Evolutionary conservation across 2,888 invertebrate species (phyloP), one percentile per base, ranked within the genome.

Genomic region (Thelaira solivaga): DNA sequence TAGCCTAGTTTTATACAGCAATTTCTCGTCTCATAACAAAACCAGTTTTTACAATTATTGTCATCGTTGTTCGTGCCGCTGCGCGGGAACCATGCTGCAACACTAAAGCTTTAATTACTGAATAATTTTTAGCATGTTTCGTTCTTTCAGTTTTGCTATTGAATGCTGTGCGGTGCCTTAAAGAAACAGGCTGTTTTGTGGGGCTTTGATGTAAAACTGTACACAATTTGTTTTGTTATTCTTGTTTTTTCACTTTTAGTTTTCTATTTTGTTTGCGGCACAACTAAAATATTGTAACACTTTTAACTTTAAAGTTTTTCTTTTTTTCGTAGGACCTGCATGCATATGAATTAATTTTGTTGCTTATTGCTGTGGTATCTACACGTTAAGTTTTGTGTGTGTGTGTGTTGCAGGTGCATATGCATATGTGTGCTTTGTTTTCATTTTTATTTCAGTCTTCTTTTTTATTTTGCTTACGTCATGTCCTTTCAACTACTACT

Each of bases 1-100:
- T 68, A 74, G 74, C 74, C 74, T 74, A 74, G 61, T 68, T 74
- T 74, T 74, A 67, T 67, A 53, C 67, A 49, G 53, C 67, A 74
- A 61, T 61, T 74, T 71, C 36, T 55, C 55, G 45, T 26, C 13
- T n/a, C n/a, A n/a, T n/a, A n/a, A n/a, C n/a, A n/a, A n/a, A n/a
- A n/a, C n/a, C n/a, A n/a, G 29, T 55, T 20, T 41, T 73, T 61
- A 45, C n/a, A n/a, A 41, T 62, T 55, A 61, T 61, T 47, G 62
- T 64, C 55, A 72, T 47, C 45, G 62, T 41, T 55, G 62, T 41
- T 55, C 47, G 29, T 67, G 67, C 74, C 53, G 59, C 16, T 26
- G 41, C 65, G 41, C 67, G 47, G 18, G 24, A 62, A 61, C 62
- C 26, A 16, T 26, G 34, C 26, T 18, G 10, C n/a, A 53, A 53